Conservation (phyloP, 2,888 invertebrate species). For the Catocala fraxini region DNA sequence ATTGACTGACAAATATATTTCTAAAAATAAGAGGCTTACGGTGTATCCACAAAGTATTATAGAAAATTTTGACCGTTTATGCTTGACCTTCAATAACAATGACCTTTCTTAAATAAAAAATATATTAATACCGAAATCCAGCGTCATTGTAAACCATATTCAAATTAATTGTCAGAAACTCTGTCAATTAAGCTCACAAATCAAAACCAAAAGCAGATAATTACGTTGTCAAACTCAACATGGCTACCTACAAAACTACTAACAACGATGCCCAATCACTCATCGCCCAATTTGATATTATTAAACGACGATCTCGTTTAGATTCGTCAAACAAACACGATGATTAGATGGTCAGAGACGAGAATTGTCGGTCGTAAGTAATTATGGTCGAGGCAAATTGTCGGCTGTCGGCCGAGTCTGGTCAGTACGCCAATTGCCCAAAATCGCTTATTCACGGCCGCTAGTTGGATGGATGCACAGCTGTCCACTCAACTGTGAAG, state of each 20-base stretch:
- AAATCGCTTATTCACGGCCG: conserved; percentile 82
- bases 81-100: too few relatives aligned
- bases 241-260: conserved; percentile 11
- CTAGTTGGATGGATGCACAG: conserved; percentile 81
- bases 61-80: too few relatives aligned
- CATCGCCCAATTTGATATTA: conserved; percentile 34
- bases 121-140: too few relatives aligned
- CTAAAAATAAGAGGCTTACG: too few relatives aligned
- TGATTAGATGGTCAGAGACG: conserved; percentile 39
- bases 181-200: conserved; percentile 14
- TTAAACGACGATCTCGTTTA: conserved; percentile 50
- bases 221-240: conserved; percentile 7
- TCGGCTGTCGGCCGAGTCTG: conserved; percentile 34
- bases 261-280: conserved; percentile 33
- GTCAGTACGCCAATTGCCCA: conserved; percentile 61
- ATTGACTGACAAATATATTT: too few relatives aligned
- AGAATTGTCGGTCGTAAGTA: conserved; percentile 23
- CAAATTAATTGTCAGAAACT: conserved; percentile 1
- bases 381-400: conserved; percentile 36
- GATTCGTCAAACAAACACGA: conserved; percentile 58
- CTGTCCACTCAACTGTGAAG: conserved; percentile 49
- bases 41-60: too few relatives aligned
- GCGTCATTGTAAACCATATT: background rate
- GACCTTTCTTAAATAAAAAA: too few relatives aligned
- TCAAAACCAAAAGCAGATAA: conserved; percentile 1